phyloP scores from a whole-genome alignment of 1,140 invertebrate species.

The Drosophila sulfurigaster region DNA sequence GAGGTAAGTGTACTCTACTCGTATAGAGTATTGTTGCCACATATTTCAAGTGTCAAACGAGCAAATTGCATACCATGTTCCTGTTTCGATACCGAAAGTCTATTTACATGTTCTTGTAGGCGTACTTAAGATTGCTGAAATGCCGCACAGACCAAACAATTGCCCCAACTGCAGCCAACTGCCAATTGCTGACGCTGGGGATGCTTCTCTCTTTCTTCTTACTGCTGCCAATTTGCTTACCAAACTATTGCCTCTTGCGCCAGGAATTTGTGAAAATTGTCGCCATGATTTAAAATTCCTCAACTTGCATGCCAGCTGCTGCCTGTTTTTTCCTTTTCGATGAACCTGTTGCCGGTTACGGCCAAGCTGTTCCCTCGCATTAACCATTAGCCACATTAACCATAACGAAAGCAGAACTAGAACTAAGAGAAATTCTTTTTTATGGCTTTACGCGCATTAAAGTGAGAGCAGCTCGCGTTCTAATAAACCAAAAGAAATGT shows the following conservation, averaged over 20 bases:
- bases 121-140: slow-evolving; percentile 84
- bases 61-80: slow-evolving; percentile 84
- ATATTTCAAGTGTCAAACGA: slow-evolving; percentile 85
- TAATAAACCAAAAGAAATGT: slow-evolving; percentile 43
- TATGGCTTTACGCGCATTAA: slow-evolving; percentile 65
- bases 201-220: slow-evolving; percentile 38
- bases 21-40: slow-evolving; percentile 69
- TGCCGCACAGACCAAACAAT: slow-evolving; percentile 54
- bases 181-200: slow-evolving; percentile 19
- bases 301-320: slow-evolving; percentile 21
- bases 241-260: slow-evolving; percentile 44
- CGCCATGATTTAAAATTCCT: slow-evolving; percentile 83
- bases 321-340: slow-evolving; percentile 9
- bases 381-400: slow-evolving; percentile 48
- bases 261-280: slow-evolving; percentile 77
- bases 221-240: slow-evolving; percentile 71
- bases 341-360: slow-evolving; percentile 61
- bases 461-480: slow-evolving; percentile 37
- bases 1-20: background rate
- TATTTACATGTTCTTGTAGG: slow-evolving; percentile 85
- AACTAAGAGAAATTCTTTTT: slow-evolving; percentile 55
- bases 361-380: slow-evolving; percentile 35
- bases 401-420: slow-evolving; percentile 59
- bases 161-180: slow-evolving; percentile 5
- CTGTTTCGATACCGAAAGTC: slow-evolving; percentile 79